Evolutionary conservation across 2,888 invertebrate genomes (phyloP).

Genomic region (Arge pagana): DNA sequence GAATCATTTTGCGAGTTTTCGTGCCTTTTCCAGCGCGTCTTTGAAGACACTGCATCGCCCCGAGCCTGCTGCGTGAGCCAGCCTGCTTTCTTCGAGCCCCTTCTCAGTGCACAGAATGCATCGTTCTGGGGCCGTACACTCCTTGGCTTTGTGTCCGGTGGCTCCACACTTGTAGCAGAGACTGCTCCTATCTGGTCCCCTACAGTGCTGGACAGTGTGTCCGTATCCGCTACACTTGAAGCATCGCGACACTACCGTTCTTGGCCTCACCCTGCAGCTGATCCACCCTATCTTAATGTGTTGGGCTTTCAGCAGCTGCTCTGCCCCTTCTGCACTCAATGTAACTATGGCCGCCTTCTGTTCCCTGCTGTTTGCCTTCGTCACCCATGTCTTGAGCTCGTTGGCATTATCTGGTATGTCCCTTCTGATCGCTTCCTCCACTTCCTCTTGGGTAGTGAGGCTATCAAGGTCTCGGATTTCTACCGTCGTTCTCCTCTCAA

Average conservation of each 20-base stretch:
- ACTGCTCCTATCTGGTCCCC: slow-evolving; percentile 2
- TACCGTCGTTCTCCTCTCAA: not conserved
- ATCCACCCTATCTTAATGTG: slow-evolving; percentile 5
- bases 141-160: slow-evolving; percentile 15
- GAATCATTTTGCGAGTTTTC: not conserved
- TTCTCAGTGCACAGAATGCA: slow-evolving; percentile 23
- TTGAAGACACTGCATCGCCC: slow-evolving; percentile 1
- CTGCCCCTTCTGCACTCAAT: not conserved
- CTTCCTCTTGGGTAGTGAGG: slow-evolving; percentile 1
- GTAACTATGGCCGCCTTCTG: not conserved
- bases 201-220: not conserved
- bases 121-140: slow-evolving; percentile 5
- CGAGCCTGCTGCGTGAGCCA: not conserved
- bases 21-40: slow-evolving; percentile 11
- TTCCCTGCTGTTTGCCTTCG: not conserved
- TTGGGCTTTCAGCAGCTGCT: not conserved
- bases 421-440: not conserved
- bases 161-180: slow-evolving; percentile 7
- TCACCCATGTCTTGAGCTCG: not conserved
- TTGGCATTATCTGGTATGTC: not conserved
- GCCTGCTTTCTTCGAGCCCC: not conserved
- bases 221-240: slow-evolving; percentile 5
- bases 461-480: slow-evolving; percentile 4
- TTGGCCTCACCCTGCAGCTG: slow-evolving; percentile 1
- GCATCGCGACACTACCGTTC: not conserved